Conservation (phyloP, 2,888 invertebrate genomes). For the Leptogaster cylindrica region DNA sequence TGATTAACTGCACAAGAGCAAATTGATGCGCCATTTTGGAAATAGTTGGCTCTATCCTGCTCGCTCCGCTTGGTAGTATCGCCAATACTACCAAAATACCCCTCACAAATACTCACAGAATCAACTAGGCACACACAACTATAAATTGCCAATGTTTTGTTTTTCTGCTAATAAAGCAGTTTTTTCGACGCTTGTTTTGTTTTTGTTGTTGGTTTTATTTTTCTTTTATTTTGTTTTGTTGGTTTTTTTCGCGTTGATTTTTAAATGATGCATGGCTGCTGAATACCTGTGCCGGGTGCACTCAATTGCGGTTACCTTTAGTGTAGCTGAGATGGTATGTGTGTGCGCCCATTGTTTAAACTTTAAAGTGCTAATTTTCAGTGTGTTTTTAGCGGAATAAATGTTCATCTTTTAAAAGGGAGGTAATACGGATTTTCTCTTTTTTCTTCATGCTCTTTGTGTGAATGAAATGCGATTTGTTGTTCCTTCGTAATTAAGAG, state of each 20-base stretch:
- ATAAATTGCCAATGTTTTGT: slow-evolving; percentile 36
- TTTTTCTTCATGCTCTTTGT: neutral
- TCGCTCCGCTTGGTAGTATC: neutral
- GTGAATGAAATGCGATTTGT: neutral
- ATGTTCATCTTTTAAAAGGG: slow-evolving; percentile 35
- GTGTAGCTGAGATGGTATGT: slow-evolving; percentile 22
- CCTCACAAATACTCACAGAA: no score
- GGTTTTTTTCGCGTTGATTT: neutral
- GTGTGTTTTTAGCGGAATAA: slow-evolving; percentile 37
- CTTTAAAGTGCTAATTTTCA: slow-evolving; percentile 37
- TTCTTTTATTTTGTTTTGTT: neutral
- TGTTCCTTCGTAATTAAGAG: slow-evolving; percentile 13
- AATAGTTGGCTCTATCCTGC: slow-evolving; percentile 8
- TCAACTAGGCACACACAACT: neutral
- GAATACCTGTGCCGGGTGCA: slow-evolving; percentile 20
- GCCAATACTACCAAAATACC: neutral
- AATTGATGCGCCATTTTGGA: slow-evolving; percentile 43
- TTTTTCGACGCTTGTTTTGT: slow-evolving; percentile 31
- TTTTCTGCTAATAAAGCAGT: slow-evolving; percentile 40
- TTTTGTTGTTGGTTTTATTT: slow-evolving; percentile 22
- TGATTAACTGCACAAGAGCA: slow-evolving; percentile 41
- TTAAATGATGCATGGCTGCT: slow-evolving; percentile 30
- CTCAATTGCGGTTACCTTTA: neutral
- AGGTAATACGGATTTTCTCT: slow-evolving; percentile 28
- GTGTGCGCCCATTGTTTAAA: slow-evolving; percentile 19